Evolutionary conservation across 2,888 invertebrate genomes (phyloP).

Genomic region (Chironomus riparius): DNA sequence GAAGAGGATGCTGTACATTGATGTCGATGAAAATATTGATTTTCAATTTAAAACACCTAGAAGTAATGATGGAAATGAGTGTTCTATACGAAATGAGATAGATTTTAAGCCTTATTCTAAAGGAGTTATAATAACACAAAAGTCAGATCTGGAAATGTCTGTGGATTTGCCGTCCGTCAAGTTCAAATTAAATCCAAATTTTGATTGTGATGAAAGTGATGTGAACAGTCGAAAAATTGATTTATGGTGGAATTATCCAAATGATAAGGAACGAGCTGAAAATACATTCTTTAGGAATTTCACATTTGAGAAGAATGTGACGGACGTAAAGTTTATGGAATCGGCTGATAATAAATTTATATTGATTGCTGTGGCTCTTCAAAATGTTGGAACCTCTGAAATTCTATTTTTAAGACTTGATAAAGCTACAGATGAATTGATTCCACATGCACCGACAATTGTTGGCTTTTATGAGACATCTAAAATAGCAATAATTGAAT

Average conservation of each 20-base stretch:
- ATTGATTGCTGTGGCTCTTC: neutral
- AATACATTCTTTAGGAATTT: conserved; percentile 1
- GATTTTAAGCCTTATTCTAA: neutral
- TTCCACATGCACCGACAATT: neutral
- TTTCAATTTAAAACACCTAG: neutral
- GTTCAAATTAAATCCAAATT: neutral
- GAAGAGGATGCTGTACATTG: conserved; percentile 1
- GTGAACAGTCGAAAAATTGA: neutral
- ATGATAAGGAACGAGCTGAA: neutral
- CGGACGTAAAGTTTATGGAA: conserved; percentile 2
- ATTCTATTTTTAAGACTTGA: neutral
- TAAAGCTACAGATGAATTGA: neutral
- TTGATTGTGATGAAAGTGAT: neutral
- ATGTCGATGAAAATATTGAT: neutral
- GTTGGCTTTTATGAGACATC: neutral
- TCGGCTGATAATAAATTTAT: neutral
- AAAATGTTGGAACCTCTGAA: neutral
- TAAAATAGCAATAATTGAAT: neutral
- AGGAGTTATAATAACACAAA: neutral
- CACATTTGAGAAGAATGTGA: neutral
- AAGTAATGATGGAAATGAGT: neutral
- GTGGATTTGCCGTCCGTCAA: neutral
- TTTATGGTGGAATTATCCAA: neutral
- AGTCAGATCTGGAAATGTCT: neutral
- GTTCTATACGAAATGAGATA: neutral